These are phyloP conservation scores for Pelusios castaneus DNA, from an alignment of 2,113 vertebrate species.

Conservation along the genomic window DNA sequence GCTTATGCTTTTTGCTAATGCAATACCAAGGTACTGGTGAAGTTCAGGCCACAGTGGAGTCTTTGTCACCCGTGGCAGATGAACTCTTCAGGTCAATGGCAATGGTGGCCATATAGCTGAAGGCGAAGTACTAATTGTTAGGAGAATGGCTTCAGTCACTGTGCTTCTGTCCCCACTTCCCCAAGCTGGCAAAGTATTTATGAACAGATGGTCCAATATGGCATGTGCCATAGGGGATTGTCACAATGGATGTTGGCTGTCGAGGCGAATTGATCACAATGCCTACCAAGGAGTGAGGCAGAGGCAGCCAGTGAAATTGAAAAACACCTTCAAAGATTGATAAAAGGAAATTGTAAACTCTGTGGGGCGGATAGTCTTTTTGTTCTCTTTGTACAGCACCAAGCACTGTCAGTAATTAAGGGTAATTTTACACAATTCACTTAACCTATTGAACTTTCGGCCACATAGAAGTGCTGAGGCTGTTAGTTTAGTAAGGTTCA, in stretches of 20 bases:
- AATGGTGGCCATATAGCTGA: no score
- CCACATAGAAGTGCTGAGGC: background rate
- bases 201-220: no score
- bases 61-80: no score
- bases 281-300: background rate
- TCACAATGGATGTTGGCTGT: no score
- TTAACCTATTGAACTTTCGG: background rate
- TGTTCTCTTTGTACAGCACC: background rate
- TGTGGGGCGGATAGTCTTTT: fast-evolving
- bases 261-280: no score
- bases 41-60: no score
- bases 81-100: no score
- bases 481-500: background rate
- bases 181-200: no score
- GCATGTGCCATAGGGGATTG: no score
- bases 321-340: background rate
- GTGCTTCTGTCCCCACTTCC: no score
- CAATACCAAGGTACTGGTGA: background rate
- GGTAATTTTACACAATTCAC: background rate
- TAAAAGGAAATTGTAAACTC: background rate
- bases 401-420: background rate
- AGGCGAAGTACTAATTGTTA: no score
- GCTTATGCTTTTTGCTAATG: background rate
- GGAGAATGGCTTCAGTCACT: no score
- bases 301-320: background rate